Evolutionary conservation across 2,113 vertebrate species (phyloP), one percentile per base, ranked within the genome.

Genomic region (Myanophis thanlyinensis): DNA sequence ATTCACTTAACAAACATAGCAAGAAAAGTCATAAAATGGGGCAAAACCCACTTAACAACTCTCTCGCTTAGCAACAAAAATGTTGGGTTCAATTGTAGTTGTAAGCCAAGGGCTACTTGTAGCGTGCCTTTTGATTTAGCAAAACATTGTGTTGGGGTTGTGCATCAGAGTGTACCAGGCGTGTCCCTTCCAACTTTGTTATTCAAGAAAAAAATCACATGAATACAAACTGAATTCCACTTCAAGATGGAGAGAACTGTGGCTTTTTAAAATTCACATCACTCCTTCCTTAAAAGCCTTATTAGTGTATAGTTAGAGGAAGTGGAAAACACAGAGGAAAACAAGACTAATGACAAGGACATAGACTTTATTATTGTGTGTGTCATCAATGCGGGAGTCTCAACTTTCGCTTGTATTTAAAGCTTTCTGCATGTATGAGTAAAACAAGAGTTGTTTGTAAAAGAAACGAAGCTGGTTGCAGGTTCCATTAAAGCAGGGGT

Each of bases 181-280:
- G n/a, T n/a, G n/a, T n/a, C n/a, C n/a, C n/a, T n/a, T n/a, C n/a
- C n/a, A n/a, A n/a, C n/a, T n/a, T n/a, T n/a, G n/a, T n/a, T n/a
- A n/a, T n/a, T n/a, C n/a, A n/a, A n/a, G n/a, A n/a, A n/a, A n/a
- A n/a, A n/a, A n/a, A n/a, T n/a, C 92, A 95, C 93, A 94, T 94
- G 96, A 96, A 96, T 94, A 62, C 92, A 94, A 94, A 93, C 93
- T 96, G 95, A 96, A 96, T 95, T 95, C 93, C 89, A 80, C 96
- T 95, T 96, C 95, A 95, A 96, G 94, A 94, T 20, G 93, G 93
- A 94, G 56, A 88, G 89, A 9, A 88, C 93, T 94, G 3, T 93
- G 93, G 96, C 96, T 96, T 96, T 97, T 96, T 96, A 96, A 97
- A 96, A 97, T 97, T 95, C 96, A 96, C 95, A 95, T 95, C 92